Base-by-base conservation (phyloP, 1,140 invertebrate genomes). In the Archivesica marissinica region DNA sequence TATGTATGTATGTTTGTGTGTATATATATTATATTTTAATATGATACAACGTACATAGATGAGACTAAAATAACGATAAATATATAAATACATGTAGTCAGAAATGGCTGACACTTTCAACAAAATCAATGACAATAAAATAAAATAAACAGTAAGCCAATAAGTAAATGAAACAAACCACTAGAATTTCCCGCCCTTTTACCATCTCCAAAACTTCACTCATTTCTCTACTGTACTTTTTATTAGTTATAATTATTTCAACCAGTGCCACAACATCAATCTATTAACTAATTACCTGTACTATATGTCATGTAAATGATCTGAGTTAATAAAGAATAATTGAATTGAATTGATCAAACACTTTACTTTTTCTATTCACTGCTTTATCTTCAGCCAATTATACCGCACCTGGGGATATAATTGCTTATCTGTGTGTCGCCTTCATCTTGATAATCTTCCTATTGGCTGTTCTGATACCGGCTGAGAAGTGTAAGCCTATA, bases 401-500 rank as follows among this genome's bases (percentile, higher is more conserved):
- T 30, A 38, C 35, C 9, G n/a, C 35, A 1, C 20, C 47, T 17
- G 39, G 13, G 30, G 76, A 78, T 33, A 66, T 68, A 11, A 25
- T 39, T 2, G 78, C 78, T 0, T 68, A 68, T 35, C n/a, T 70
- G 1, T 35, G 61, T 70, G 44, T n/a, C 23, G 61, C 78, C 0
- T 80, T 80, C 30, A 80, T 80, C 25, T 23, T 80, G 59, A 38
- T 80, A 0, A 50, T 64, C 23, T 68, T 80, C 35, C n/a, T 80
- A 23, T 23, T 80, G 6, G 39, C 78, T 3, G n/a, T 80, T 23
- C 1, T 35, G 30, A 68, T 80, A 20, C 78, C 78, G 9, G 61
- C 35, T 4, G 44, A 68, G 13, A 80, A 68, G 33, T 80, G 78
- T 35, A 54, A 56, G n/a, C 78, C 61, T 15, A 35, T 44, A 11